Evolutionary conservation across 2,113 vertebrate species (phyloP), one percentile per base, ranked within the genome.

Genomic region (Alligator sinensis): DNA sequence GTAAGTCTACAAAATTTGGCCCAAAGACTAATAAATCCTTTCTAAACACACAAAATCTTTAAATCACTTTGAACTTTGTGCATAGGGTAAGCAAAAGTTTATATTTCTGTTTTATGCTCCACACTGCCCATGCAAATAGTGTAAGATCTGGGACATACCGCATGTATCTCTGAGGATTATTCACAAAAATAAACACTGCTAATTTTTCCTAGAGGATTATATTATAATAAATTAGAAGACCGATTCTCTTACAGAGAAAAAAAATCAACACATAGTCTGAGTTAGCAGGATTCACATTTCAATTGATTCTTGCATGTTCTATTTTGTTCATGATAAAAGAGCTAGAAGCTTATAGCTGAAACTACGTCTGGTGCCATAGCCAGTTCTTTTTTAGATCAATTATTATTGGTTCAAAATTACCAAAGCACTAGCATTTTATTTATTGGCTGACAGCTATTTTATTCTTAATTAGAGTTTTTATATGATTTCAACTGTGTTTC

Each of bases 381-480:
- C 2, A 6, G 9, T 14, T 84, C 85, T 18, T 57, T 80, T 93
- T 80, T 55, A 85, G 59, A 83, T 94, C 75, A 59, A 68, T 62
- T 88, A 28, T 63, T 95, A 62, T 61, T 88, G 70, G 34, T 63
- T 97, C 60, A 84, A 70, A 79, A 95, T 94, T 80, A 86, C 74
- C 88, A 82, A 55, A 6, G 38, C 10, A 25, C 2, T 89, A 93
- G 34, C 85, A 34, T 82, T 94, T 83, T 91, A 84, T 95, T 97
- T 94, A 96, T 90, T 84, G 57, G 27, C 47, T 83, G 96, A 94
- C 84, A 96, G 89, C 77, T 85, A 17, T 87, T 93, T 96, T 88
- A 76, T 92, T 61, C 34, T 84, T 87, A 94, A 91, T 91, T 89
- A 91, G 82, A 89, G 28, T 58, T 96, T 93, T 91, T 78, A 63